These are phyloP conservation scores for Pimpla rufipes DNA, from an alignment of 2,888 invertebrate species.

Conservation along the genomic window DNA sequence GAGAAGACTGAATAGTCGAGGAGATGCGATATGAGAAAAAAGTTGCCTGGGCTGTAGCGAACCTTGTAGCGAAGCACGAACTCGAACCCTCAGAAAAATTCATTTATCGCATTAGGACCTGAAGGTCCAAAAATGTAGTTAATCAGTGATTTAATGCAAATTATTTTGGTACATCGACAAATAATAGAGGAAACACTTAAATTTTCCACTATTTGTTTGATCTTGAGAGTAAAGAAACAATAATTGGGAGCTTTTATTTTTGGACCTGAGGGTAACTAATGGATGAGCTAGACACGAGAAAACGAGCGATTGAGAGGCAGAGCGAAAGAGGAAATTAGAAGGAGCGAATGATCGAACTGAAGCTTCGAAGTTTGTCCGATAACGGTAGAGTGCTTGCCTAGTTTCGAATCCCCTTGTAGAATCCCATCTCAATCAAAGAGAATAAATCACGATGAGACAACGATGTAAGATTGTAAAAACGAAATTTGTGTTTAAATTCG, in stretches of 20 bases:
- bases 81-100: conserved; percentile 5
- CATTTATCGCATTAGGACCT: neutral
- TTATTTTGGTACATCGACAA: neutral
- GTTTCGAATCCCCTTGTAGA: conserved; percentile 22
- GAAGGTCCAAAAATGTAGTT: conserved; percentile 3
- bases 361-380: neutral
- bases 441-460: neutral
- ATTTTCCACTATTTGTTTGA: neutral
- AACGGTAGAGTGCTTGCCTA: conserved; percentile 16
- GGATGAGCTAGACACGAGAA: neutral
- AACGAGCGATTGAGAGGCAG: neutral
- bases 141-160: neutral
- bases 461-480: neutral
- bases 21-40: conserved; percentile 42
- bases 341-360: conserved; percentile 2
- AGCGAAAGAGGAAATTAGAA: neutral
- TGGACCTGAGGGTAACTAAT: neutral
- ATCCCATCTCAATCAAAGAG: neutral
- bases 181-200: neutral
- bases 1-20: conserved; percentile 23
- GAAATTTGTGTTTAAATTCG: no score
- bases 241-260: neutral
- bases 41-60: conserved; percentile 55
- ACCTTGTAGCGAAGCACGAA: conserved; percentile 37
- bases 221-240: neutral